A percentile compares a stretch with the other conserved stretches of the same genome.
Conservation (phyloP, 2,113 vertebrate genomes). For the Esox niger region DNA sequence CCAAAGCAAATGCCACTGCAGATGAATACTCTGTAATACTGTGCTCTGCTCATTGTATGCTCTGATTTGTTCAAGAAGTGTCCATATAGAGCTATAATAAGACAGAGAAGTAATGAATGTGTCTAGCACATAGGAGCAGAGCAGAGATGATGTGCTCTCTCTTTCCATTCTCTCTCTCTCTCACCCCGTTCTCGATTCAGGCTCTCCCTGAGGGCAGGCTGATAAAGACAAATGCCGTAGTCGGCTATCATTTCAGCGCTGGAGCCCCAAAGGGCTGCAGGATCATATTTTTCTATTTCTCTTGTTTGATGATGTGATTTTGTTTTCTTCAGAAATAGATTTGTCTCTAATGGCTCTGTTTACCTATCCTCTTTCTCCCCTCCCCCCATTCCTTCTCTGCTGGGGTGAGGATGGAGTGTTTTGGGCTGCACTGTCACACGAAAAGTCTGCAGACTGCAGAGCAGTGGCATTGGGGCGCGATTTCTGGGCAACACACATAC, state of each 20-base stretch:
- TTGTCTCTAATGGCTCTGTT: conserved; percentile 81
- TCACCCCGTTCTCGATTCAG: conserved; percentile 49
- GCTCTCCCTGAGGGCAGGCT: conserved; percentile 66
- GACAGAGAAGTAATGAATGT: conserved; percentile 39
- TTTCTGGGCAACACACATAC: not conserved
- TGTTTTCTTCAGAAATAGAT: conserved; percentile 82
- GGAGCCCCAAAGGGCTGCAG: conserved; percentile 62
- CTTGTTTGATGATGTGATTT: conserved; percentile 82
- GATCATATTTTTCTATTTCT: conserved; percentile 78
- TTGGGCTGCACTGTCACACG: conserved; percentile 55
- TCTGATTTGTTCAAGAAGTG: conserved; percentile 22
- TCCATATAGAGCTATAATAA: conserved; percentile 20
- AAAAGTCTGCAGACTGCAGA: conserved; percentile 42
- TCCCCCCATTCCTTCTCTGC: conserved; percentile 46
- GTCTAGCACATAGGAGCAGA: conserved; percentile 32
- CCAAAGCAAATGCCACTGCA: conserved; percentile 28
- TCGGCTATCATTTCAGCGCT: conserved; percentile 68
- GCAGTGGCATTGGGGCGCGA: conserved; percentile 21
- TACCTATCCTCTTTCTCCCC: conserved; percentile 60
- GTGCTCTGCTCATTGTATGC: conserved; percentile 2
- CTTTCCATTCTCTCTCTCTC: conserved; percentile 44
- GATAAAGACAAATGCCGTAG: conserved; percentile 81
- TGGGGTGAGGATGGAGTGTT: conserved; percentile 54
- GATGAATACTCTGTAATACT: conserved; percentile 1
- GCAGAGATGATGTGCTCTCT: conserved; percentile 41